Percentiles rank a stretch among this genome's conserved stretches.
phyloP scores from a whole-genome alignment of 2,797 vertebrate species.

The Poeciliopsis paucimaculata region DNA sequence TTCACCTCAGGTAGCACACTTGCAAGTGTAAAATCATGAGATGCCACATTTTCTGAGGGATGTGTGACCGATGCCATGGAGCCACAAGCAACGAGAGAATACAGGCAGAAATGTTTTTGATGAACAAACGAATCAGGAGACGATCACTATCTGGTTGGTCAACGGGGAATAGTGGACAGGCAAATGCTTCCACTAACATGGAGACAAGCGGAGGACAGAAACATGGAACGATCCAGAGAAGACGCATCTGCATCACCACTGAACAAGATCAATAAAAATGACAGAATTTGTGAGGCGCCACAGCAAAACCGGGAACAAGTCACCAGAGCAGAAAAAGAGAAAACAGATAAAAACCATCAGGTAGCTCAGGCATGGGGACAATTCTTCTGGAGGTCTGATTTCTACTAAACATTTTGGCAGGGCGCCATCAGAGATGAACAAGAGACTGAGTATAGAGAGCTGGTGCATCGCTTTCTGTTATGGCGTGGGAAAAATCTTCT shows the following conservation, averaged over 20 bases:
- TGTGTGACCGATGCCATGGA: not conserved
- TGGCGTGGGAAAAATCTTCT: not conserved
- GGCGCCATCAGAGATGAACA: not conserved
- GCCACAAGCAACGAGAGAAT: not conserved
- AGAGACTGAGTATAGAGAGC: not conserved
- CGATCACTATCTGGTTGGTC: not conserved
- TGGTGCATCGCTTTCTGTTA: not conserved
- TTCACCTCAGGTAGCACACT: not conserved
- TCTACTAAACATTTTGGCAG: no score
- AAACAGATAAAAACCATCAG: no score
- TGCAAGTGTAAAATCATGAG: not conserved
- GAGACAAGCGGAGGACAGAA: no score
- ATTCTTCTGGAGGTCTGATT: no score
- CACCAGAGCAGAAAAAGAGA: no score
- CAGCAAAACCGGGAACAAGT: no score
- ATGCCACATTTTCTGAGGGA: constrained; percentile 1
- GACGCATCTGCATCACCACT: no score
- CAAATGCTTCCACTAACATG: no score
- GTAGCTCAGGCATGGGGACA: no score
- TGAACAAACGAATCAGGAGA: not conserved
- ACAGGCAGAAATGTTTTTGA: not conserved
- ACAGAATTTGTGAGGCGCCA: no score
- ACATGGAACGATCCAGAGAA: no score
- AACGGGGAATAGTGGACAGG: not conserved
- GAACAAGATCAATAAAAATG: no score